Conservation (phyloP, 2,888 invertebrate genomes). For the Deladenus siricidicola region DNA sequence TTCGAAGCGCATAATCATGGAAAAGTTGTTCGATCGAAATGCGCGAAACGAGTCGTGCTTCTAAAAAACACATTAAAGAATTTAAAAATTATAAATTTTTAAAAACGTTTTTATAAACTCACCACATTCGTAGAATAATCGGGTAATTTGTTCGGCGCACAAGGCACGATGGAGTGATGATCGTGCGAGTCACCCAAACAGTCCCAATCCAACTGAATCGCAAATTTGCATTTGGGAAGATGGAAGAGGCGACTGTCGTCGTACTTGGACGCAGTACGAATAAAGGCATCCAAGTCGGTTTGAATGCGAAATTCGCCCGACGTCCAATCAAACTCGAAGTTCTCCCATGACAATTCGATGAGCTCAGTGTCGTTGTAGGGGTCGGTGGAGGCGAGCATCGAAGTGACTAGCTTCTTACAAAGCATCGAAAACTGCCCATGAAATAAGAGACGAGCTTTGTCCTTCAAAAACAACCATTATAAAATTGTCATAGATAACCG, state of each 20-base stretch:
- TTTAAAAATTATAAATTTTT: background rate
- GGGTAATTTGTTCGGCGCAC: conserved; percentile 88
- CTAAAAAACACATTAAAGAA: conserved; percentile 48
- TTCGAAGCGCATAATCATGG: conserved; percentile 68
- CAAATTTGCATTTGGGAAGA: conserved; percentile 75
- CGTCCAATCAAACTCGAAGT: conserved; percentile 89
- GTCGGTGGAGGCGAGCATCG: conserved; percentile 84
- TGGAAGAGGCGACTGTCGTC: conserved; percentile 90
- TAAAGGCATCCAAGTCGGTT: conserved; percentile 85
- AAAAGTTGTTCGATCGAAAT: conserved; percentile 78
- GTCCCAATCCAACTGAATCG: conserved; percentile 52
- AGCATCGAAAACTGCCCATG: conserved; percentile 85
- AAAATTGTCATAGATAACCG: background rate
- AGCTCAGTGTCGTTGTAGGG: conserved; percentile 98
- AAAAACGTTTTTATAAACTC: background rate
- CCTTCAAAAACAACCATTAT: background rate
- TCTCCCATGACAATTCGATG: conserved; percentile 93
- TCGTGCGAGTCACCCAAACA: conserved; percentile 83
- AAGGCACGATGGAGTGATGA: conserved; percentile 59
- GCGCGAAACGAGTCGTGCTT: conserved; percentile 90
- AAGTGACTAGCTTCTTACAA: conserved; percentile 73
- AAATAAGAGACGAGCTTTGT: conserved; percentile 61
- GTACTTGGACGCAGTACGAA: conserved; percentile 93
- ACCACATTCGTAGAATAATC: conserved; percentile 86
- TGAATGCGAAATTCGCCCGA: conserved; percentile 68